These are phyloP conservation scores for Camelus dromedarius DNA, from an alignment of 2,113 vertebrate species.

Conservation along the genomic window DNA sequence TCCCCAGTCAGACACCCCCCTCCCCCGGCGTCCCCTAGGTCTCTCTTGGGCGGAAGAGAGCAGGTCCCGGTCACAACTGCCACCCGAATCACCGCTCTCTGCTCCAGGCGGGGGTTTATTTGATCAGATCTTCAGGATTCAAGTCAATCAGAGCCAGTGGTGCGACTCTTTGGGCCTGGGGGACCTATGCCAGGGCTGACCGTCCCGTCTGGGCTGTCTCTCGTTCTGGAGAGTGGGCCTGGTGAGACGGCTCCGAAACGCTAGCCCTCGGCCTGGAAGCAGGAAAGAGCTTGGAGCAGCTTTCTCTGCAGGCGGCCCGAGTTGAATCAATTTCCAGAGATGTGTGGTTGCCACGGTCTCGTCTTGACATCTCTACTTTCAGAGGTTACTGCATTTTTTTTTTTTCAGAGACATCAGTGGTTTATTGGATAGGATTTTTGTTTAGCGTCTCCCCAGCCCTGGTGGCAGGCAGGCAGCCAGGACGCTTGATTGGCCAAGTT, in stretches of 20 bases:
- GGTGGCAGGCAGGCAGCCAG: not conserved
- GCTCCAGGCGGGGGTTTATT: fast-evolving
- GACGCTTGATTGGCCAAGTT: not conserved
- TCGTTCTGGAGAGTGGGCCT: not conserved
- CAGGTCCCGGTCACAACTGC: no score
- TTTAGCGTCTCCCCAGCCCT: not conserved
- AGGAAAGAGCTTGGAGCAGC: not conserved
- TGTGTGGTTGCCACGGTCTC: not conserved
- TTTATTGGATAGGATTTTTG: no score
- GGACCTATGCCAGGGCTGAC: not conserved
- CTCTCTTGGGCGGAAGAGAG: not conserved
- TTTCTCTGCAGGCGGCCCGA: not conserved
- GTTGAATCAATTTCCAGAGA: not conserved
- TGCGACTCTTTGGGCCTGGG: not conserved
- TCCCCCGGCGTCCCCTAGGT: not conserved
- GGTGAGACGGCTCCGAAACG: not conserved
- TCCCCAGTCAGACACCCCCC: fast-evolving
- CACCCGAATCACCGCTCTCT: not conserved
- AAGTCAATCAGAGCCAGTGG: not conserved
- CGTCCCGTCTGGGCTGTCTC: not conserved
- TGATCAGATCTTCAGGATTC: not conserved
- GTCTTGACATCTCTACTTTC: not conserved
- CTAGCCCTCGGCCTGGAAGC: not conserved
- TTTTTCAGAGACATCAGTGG: no score
- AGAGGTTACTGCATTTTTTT: not conserved